Percentiles rank a stretch among this genome's conserved stretches.
Conservation (phyloP, 1,140 invertebrate species). For the Muscidifurax raptorellus region DNA sequence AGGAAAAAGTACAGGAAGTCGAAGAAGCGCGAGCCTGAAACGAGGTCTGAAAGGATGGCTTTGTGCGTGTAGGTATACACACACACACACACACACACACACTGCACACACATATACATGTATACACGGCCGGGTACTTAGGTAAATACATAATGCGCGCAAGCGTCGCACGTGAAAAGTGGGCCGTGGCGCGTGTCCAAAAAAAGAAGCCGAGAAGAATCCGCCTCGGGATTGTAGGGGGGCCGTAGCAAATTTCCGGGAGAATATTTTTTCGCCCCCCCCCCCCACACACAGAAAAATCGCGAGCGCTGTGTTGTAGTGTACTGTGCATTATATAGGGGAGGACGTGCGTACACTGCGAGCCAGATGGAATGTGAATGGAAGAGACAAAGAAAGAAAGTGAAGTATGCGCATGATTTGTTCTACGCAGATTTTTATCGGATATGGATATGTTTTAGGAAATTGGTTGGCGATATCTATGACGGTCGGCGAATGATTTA, state of each 20-base stretch:
- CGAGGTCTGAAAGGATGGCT: conserved; percentile 27
- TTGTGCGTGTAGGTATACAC: background rate
- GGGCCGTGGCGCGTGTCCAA: conserved; percentile 39
- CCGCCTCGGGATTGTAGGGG: background rate
- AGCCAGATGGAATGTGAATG: background rate
- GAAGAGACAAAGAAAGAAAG: conserved; percentile 24
- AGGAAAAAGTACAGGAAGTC: conserved; percentile 25
- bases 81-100: background rate
- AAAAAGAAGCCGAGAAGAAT: background rate
- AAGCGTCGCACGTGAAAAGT: conserved; percentile 43
- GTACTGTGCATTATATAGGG: no score
- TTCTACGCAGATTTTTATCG: conserved; percentile 37
- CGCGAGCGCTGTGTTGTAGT: no score
- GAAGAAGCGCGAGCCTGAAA: background rate
- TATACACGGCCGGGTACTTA: conserved; percentile 40
- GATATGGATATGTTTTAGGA: background rate
- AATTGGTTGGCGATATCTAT: conserved; percentile 48
- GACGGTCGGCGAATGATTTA: conserved; percentile 48
- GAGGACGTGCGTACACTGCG: no score
- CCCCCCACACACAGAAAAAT: background rate
- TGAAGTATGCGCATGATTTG: conserved; percentile 10
- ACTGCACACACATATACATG: no score
- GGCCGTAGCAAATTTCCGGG: conserved; percentile 54
- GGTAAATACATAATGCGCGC: conserved; percentile 47
- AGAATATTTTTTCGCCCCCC: background rate